Evolutionary conservation across 1,140 invertebrate species (phyloP), one percentile per base, ranked within the genome.

Genomic region (Neodiprion pinetum): DNA sequence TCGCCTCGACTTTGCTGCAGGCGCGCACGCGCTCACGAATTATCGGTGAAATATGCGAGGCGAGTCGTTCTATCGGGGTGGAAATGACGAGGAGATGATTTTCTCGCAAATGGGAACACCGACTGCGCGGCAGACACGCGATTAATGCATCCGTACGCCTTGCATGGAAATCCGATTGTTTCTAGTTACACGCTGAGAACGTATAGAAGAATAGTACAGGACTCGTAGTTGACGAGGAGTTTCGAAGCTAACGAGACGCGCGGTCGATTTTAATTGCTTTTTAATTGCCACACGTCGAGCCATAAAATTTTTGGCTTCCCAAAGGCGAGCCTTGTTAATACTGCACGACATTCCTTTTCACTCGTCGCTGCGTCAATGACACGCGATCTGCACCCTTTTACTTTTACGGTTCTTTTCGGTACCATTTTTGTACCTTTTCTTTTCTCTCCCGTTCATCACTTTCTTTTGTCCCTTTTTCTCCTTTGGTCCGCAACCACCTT

Each of bases 291-390:
- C 5, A 61, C 53, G 11, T 61, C 53, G 53, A 61, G 2, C 53
- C 53, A 61, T 61, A 61, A 61, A 61, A 61, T 3, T 61, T 40
- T 61, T 61, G 53, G n/a, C 17, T 50, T 14, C n/a, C 1, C 28
- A 12, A 48, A 71, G 23, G 14, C 21, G 21, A 40, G 28, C 47
- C 48, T 71, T 40, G 47, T 71, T 71, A 67, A 69, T 71, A 70
- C 28, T 40, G 28, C 28, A 5, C 50, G 48, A 28, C 71, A 50
- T 72, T 77, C 65, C 71, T 77, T 74, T 50, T 76, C 73, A 65
- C 76, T 75, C 66, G 65, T 66, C 73, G 73, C 61, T 47, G 21
- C 70, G 76, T 77, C 73, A 77, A 77, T 77, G 72, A 74, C 76
- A 74, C 61, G 76, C 50, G 68, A 77, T 74, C 67, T 74, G 70